These are phyloP conservation scores for Antechinus flavipes DNA, from an alignment of 2,113 vertebrate species.

Conservation along the genomic window DNA sequence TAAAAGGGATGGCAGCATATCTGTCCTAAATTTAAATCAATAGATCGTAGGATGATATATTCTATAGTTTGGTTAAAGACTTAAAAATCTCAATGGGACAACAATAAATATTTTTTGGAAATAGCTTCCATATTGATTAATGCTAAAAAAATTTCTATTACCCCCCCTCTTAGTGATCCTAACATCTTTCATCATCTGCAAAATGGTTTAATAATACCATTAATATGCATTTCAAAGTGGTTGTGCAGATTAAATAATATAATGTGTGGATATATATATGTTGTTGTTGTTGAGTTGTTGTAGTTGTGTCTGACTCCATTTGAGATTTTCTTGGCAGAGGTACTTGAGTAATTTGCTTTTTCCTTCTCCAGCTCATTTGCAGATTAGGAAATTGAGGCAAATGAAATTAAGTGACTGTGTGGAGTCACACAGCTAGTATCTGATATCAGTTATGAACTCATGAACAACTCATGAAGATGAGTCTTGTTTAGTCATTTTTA, in stretches of 20 bases:
- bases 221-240: neutral
- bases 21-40: neutral
- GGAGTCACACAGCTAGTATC: too few relatives aligned
- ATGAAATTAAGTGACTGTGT: neutral
- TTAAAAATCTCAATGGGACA: neutral
- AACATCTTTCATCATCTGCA: neutral
- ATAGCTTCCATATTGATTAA: slow-evolving; percentile 23
- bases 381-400: neutral
- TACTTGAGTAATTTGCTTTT: neutral
- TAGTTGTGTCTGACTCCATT: too few relatives aligned
- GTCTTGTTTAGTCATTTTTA: too few relatives aligned
- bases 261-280: neutral
- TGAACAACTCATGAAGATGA: too few relatives aligned
- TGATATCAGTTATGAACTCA: too few relatives aligned
- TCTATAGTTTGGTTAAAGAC: neutral
- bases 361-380: neutral
- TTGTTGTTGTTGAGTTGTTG: too few relatives aligned
- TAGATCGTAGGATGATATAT: neutral
- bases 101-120: slow-evolving; percentile 52
- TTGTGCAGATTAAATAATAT: neutral
- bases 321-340: neutral
- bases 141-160: neutral
- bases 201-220: neutral
- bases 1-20: neutral
- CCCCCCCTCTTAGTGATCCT: slow-evolving; percentile 11